Percentiles rank a stretch among this genome's conserved stretches.
Evolutionary conservation across 2,888 invertebrate species (phyloP).

Genomic region (Oeneis ivallda): DNA sequence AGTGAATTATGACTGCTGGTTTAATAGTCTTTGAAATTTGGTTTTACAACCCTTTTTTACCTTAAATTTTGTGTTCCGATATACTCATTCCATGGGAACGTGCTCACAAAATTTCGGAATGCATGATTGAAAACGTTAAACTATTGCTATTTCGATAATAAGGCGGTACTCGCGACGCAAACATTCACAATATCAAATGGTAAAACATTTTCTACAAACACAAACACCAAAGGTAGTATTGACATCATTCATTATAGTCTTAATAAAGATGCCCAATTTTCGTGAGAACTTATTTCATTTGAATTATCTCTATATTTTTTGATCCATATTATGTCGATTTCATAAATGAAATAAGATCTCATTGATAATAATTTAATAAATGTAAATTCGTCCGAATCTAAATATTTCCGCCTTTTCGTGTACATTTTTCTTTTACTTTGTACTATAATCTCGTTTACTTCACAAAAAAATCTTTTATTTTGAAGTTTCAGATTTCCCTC

Average conservation of each 20-base stretch:
- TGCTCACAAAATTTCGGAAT: slow-evolving; percentile 65
- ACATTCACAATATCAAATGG: slow-evolving; percentile 74
- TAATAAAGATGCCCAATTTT: slow-evolving; percentile 53
- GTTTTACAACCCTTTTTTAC: slow-evolving; percentile 41
- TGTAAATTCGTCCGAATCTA: slow-evolving; percentile 55
- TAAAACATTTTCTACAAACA: slow-evolving; percentile 74
- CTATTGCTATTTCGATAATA: slow-evolving; percentile 63
- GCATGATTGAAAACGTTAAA: slow-evolving; percentile 67
- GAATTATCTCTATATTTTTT: slow-evolving; percentile 23
- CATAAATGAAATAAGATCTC: slow-evolving; percentile 60
- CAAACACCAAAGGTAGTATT: slow-evolving; percentile 77
- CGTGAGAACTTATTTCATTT: slow-evolving; percentile 58
- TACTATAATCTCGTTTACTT: slow-evolving; percentile 54
- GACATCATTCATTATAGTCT: slow-evolving; percentile 66
- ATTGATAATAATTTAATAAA: slow-evolving; percentile 47
- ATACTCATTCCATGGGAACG: slow-evolving; percentile 77
- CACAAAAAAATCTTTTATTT: slow-evolving; percentile 62
- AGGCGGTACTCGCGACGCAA: slow-evolving; percentile 62
- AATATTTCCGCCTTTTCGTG: slow-evolving; percentile 48
- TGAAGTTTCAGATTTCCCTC: slow-evolving; percentile 68
- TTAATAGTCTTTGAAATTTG: slow-evolving; percentile 45
- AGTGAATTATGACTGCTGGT: slow-evolving; percentile 76
- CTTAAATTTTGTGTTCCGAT: slow-evolving; percentile 48
- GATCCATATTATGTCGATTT: slow-evolving; percentile 27
- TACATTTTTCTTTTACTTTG: slow-evolving; percentile 49